Percentiles rank a stretch among this genome's conserved stretches.
Evolutionary conservation across 2,797 vertebrate species (phyloP).

Genomic region (Hemitrygon akajei): DNA sequence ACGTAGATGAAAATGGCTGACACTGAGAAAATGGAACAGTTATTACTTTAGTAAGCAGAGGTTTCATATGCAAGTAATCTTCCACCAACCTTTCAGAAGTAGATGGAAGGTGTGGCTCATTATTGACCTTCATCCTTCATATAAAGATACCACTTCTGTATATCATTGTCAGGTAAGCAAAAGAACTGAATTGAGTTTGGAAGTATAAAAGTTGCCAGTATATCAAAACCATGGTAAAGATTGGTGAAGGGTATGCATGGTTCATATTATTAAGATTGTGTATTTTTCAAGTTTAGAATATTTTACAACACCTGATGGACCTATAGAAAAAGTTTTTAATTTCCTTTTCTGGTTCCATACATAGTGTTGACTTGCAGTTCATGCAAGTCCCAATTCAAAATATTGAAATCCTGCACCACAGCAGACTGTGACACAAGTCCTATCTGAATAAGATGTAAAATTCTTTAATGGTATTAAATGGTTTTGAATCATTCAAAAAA

Average conservation of each 20-base stretch:
- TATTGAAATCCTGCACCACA: too few relatives aligned
- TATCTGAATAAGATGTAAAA: too few relatives aligned
- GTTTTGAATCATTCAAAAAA: too few relatives aligned
- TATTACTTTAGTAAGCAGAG: background rate
- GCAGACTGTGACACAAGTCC: too few relatives aligned
- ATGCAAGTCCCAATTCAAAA: too few relatives aligned
- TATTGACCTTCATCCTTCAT: background rate
- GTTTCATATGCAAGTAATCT: background rate
- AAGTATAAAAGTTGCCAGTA: background rate
- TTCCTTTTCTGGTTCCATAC: too few relatives aligned
- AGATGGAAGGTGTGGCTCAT: background rate
- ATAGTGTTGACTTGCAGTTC: too few relatives aligned
- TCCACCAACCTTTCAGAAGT: background rate
- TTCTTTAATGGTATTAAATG: too few relatives aligned
- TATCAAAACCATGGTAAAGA: background rate
- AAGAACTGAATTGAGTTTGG: background rate
- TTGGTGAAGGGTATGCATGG: too few relatives aligned
- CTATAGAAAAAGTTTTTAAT: too few relatives aligned
- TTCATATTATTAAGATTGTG: background rate
- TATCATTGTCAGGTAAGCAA: background rate
- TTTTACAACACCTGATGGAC: background rate
- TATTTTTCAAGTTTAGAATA: background rate
- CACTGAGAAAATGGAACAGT: background rate
- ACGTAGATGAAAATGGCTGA: background rate
- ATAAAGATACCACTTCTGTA: background rate